These are phyloP conservation scores for Agrotis exclamationis DNA, from an alignment of 2,888 invertebrate species.

Conservation along the genomic window DNA sequence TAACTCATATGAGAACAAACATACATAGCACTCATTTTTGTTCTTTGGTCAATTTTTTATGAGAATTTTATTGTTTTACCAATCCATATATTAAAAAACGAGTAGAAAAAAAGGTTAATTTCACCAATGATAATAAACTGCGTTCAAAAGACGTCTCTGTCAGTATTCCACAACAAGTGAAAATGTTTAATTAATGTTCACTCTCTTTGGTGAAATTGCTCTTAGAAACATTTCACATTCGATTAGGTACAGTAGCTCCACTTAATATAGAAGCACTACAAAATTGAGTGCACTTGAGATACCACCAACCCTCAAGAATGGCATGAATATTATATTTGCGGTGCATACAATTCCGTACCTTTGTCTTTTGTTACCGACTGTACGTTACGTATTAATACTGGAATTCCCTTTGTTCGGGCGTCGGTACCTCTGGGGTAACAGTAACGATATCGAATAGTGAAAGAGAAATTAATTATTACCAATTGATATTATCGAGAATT, in stretches of 20 bases:
- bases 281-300: conserved; percentile 59
- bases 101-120: conserved; percentile 19
- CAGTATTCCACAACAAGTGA: neutral
- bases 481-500: conserved; percentile 36
- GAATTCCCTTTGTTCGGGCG: conserved; percentile 45
- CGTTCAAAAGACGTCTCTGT: neutral
- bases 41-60: conserved; percentile 80
- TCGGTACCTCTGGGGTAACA: conserved; percentile 31
- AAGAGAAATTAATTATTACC: conserved; percentile 55
- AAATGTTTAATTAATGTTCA: too few species aligned
- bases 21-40: conserved; percentile 73
- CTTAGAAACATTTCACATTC: conserved; percentile 28
- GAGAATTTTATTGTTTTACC: conserved; percentile 65
- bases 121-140: neutral
- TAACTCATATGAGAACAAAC: conserved; percentile 66
- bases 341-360: conserved; percentile 42
- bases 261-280: conserved; percentile 44
- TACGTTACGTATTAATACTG: conserved; percentile 50
- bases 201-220: neutral
- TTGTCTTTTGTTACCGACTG: conserved; percentile 50
- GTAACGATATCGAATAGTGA: conserved; percentile 52
- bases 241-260: conserved; percentile 49
- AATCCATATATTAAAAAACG: conserved; percentile 49
- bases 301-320: conserved; percentile 42
- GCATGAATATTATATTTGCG: conserved; percentile 49